Percentiles rank a stretch among this genome's conserved stretches.
Conservation (phyloP, 2,113 vertebrate genomes). For the Chiloscyllium plagiosum region DNA sequence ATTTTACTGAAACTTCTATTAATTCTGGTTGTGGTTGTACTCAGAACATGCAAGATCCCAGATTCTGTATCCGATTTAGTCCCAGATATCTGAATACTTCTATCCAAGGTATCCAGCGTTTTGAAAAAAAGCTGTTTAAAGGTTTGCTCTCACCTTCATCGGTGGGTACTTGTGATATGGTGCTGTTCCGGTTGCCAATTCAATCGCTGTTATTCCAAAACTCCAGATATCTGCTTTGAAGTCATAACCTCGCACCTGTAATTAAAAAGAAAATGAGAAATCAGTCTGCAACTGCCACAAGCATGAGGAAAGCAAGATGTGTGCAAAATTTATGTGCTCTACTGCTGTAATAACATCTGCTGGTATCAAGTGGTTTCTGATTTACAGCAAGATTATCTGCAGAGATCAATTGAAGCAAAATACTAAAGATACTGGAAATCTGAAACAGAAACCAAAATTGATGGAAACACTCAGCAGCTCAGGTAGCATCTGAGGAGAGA, state of each 20-base stretch:
- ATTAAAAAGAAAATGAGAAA: not conserved
- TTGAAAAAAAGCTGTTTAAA: not conserved
- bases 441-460: not conserved
- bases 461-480: not conserved
- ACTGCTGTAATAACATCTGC: not conserved
- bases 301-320: not conserved
- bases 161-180: constrained; percentile 97
- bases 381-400: not conserved
- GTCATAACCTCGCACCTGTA: constrained; percentile 94
- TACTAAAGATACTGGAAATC: not conserved
- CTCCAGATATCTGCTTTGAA: constrained; percentile 99
- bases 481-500: not conserved
- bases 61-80: not conserved
- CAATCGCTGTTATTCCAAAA: constrained; percentile 97
- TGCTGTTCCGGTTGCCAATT: constrained; percentile 90
- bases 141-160: constrained; percentile 79
- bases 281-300: not conserved
- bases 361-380: not conserved
- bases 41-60: not conserved
- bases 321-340: not conserved
- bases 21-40: too few species aligned
- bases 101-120: not conserved
- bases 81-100: not conserved
- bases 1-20: too few species aligned
- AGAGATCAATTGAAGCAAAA: not conserved